Evolutionary conservation across 2,888 invertebrate genomes (phyloP).

Genomic region (Philereme transversata): DNA sequence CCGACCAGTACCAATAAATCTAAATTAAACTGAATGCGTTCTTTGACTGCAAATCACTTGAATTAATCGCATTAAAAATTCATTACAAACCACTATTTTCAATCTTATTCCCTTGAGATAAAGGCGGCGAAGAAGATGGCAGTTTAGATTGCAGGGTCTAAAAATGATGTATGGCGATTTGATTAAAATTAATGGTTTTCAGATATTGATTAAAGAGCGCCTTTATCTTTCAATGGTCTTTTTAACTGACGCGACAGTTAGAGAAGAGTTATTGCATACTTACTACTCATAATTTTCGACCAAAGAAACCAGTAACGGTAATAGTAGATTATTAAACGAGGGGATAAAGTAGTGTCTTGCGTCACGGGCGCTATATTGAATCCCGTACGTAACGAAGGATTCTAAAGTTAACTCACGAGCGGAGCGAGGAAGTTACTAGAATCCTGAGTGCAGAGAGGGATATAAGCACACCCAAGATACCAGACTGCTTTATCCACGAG

Average conservation of each 20-base stretch:
- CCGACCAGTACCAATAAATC: slow-evolving; percentile 32
- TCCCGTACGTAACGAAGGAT: too few relatives aligned
- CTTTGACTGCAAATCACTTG: slow-evolving; percentile 33
- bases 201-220: slow-evolving; percentile 13
- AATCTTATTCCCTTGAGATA: slow-evolving; percentile 10
- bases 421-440: too few relatives aligned
- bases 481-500: too few relatives aligned
- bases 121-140: neutral
- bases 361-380: too few relatives aligned
- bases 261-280: too few relatives aligned
- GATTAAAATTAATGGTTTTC: slow-evolving; percentile 13
- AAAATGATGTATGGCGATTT: slow-evolving; percentile 17
- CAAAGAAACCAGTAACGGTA: too few relatives aligned
- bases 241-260: neutral
- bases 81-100: slow-evolving; percentile 4
- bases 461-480: too few relatives aligned
- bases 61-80: slow-evolving; percentile 22
- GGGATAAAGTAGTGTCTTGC: too few relatives aligned
- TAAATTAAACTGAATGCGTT: slow-evolving; percentile 27
- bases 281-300: too few relatives aligned
- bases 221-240: neutral
- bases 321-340: too few relatives aligned
- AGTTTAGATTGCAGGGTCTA: neutral
- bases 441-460: too few relatives aligned
- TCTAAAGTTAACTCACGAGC: too few relatives aligned